Conservation (phyloP, 2,888 invertebrate genomes). For the Melitaea athalia region DNA sequence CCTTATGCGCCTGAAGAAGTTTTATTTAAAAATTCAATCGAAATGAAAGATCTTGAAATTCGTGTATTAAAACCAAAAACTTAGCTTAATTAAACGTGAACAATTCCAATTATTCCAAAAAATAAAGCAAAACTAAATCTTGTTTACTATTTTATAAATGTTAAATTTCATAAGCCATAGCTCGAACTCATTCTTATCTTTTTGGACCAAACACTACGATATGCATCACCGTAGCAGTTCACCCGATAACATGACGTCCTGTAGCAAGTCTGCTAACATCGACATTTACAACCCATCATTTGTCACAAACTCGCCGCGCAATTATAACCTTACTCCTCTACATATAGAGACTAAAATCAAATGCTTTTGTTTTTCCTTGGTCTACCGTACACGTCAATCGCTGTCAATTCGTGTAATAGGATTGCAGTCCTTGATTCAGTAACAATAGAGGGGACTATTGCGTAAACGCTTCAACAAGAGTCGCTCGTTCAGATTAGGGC, state of each 20-base stretch:
- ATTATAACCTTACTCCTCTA: background rate
- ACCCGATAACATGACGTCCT: conserved; percentile 19
- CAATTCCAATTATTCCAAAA: too few species aligned
- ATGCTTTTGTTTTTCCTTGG: background rate
- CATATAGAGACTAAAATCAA: background rate
- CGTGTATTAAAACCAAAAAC: too few species aligned
- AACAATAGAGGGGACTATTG: conserved; percentile 15
- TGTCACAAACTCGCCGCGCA: background rate
- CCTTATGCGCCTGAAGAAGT: too few species aligned
- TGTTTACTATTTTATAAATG: too few species aligned
- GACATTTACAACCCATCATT: conserved; percentile 8
- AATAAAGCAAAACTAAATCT: too few species aligned
- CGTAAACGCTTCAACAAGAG: background rate
- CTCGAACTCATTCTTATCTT: background rate
- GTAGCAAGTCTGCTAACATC: conserved; percentile 21
- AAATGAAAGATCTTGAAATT: too few species aligned
- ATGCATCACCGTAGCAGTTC: conserved; percentile 15
- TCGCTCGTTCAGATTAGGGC: conserved; percentile 8
- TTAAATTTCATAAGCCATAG: too few species aligned
- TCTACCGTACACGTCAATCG: conserved; percentile 21
- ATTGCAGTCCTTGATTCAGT: conserved; percentile 4
- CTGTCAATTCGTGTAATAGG: conserved; percentile 15
- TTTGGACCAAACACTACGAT: conserved; percentile 1
- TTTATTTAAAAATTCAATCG: too few species aligned
- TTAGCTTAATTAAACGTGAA: too few species aligned